Base-by-base conservation (phyloP, 2,113 vertebrate genomes). In the Syngnathus scovelli region DNA sequence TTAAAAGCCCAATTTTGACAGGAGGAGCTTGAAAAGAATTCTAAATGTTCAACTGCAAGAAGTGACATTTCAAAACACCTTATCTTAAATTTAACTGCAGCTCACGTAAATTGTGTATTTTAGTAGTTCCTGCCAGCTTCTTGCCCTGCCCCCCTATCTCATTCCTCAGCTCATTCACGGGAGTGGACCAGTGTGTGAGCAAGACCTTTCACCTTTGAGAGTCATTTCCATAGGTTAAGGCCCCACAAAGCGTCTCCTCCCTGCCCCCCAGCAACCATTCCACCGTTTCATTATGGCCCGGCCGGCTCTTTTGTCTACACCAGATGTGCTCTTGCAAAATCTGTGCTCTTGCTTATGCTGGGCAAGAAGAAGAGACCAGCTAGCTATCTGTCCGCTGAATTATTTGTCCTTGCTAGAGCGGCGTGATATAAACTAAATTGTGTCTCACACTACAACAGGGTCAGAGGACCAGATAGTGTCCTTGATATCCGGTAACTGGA, bases 161-260 rank as follows among this genome's bases (percentile, higher is more conserved):
- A 0, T 16, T 68, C 27, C 64, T 56, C 7, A 56, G 36, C 63
- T 68, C 61, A 12, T n/a, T 58, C 10, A 48, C 6, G 11, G 72
- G 56, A 60, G 44, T 65, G 54, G 43, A 61, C 27, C 16, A 64
- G 21, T 51, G 39, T 62, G 55, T 58, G 37, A 39, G 46, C 15
- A 54, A 56, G 59, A 70, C 64, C 70, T 76, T 72, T 76, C 49
- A 46, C 74, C 78, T 74, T 75, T 68, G 67, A 71, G 4, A 80
- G 81, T 87, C 69, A 87, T 89, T 86, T 88, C 84, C 90, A 92
- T 85, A 90, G 88, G 89, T 88, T 86, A 85, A n/a, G 64, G 65
- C 71, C 76, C 79, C 15, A 21, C 67, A 46, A 5, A 51, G 44
- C 64, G 15, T 6, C 33, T 23, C 36, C 7, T 41, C 65, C 67